These are phyloP conservation scores for Rhagoletis pomonella DNA, from an alignment of 1,140 invertebrate species.

Conservation along the genomic window DNA sequence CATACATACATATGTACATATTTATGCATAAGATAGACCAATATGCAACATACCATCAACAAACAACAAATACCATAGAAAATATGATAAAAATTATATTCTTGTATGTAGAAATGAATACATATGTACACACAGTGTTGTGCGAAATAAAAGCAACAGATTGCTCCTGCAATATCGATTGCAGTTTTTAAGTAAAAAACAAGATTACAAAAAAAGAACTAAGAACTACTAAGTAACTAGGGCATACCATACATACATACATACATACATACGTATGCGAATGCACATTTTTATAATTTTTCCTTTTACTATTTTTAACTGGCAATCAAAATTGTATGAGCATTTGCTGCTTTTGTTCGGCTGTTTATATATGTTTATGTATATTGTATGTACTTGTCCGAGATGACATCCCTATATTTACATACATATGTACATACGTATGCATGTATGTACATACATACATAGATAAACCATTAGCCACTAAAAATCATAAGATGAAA, in stretches of 20 bases:
- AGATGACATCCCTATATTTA: neutral
- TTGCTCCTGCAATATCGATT: neutral
- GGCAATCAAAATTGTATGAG: too few relatives aligned
- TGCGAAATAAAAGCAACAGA: neutral
- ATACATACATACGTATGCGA: constrained; percentile 10
- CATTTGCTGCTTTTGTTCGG: too few relatives aligned
- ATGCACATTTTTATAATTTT: too few relatives aligned
- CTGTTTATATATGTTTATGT: neutral
- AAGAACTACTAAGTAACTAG: neutral
- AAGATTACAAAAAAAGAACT: constrained; percentile 26
- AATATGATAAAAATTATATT: neutral
- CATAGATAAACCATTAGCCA: neutral
- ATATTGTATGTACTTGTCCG: too few relatives aligned
- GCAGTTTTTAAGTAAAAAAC: neutral
- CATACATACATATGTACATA: neutral
- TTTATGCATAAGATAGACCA: too few relatives aligned
- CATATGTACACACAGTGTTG: neutral
- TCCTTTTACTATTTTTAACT: too few relatives aligned
- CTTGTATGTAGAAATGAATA: neutral
- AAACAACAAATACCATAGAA: too few relatives aligned
- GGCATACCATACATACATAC: constrained; percentile 31
- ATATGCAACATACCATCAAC: too few relatives aligned
- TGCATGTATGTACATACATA: constrained; percentile 3
- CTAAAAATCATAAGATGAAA: constrained; percentile 27
- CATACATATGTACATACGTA: neutral